A percentile compares a stretch with the other conserved stretches of the same genome.
Evolutionary conservation across 1,140 invertebrate species (phyloP).

Genomic region (Frieseomelitta varia): DNA sequence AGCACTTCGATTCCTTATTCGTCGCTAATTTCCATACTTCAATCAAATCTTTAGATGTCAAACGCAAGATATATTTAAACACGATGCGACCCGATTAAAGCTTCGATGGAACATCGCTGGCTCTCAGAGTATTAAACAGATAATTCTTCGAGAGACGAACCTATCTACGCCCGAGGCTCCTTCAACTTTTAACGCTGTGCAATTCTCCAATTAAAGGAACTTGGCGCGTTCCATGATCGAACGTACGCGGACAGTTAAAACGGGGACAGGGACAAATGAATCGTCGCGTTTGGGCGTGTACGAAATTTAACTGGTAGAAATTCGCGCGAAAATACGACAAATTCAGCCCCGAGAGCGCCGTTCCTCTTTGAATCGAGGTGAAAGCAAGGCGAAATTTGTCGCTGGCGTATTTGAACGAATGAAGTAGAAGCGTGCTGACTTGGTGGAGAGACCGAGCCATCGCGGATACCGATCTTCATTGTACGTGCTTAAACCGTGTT

Average conservation of each 20-base stretch:
- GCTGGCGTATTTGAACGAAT: neutral
- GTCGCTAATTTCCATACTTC: too few relatives aligned
- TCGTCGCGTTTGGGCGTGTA: neutral
- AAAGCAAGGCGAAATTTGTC: constrained; percentile 13
- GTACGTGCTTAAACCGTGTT: constrained; percentile 14
- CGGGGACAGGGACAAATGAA: neutral
- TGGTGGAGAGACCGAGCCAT: constrained; percentile 14
- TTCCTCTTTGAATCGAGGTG: neutral
- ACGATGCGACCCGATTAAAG: too few relatives aligned
- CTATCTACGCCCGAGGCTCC: neutral
- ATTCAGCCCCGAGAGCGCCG: too few relatives aligned
- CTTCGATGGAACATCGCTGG: too few relatives aligned
- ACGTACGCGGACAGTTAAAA: neutral
- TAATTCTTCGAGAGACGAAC: neutral
- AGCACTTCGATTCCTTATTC: too few relatives aligned
- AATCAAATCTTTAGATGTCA: too few relatives aligned
- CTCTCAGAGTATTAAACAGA: neutral
- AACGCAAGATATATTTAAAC: too few relatives aligned
- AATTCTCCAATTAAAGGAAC: neutral
- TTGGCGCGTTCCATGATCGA: neutral
- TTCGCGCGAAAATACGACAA: neutral
- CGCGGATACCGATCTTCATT: constrained; percentile 34
- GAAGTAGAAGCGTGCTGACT: constrained; percentile 15
- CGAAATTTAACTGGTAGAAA: neutral
- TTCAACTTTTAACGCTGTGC: neutral